Conservation (phyloP, 2,113 vertebrate genomes). For the Eulemur macaco region DNA sequence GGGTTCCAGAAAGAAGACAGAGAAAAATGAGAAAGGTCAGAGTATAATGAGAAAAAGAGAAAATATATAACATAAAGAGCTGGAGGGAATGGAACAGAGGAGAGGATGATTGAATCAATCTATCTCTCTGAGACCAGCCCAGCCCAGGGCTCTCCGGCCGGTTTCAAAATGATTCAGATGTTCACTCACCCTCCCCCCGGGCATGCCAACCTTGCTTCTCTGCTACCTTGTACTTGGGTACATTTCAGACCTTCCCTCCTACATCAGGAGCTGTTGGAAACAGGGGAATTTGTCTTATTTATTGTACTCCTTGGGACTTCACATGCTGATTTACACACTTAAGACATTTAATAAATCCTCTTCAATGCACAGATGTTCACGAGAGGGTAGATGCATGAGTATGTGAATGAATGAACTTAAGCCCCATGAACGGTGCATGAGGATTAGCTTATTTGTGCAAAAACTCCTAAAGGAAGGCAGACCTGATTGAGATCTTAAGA, state of each 20-base stretch:
- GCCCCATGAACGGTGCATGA: neutral
- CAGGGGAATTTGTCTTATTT: neutral
- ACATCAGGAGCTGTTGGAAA: neutral
- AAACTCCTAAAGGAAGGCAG: neutral
- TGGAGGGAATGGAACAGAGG: neutral
- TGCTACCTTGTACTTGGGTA: neutral
- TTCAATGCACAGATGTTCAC: neutral
- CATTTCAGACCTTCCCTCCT: neutral
- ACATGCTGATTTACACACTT: neutral
- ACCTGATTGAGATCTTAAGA: neutral
- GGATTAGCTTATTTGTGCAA: neutral
- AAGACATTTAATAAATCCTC: neutral
- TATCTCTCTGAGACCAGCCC: neutral
- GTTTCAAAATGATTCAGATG: neutral
- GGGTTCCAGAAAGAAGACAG: neutral
- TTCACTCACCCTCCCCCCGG: neutral
- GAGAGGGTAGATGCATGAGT: no score
- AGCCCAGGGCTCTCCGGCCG: fast-evolving
- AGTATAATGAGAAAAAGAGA: conserved; percentile 38
- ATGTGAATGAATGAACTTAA: neutral
- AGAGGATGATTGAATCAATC: neutral
- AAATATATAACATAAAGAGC: neutral
- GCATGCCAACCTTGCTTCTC: neutral
- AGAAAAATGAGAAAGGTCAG: conserved; percentile 51
- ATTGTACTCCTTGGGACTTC: neutral